These are phyloP conservation scores for Druon quercuslanigerum DNA, from an alignment of 1,140 invertebrate genomes.

Conservation along the genomic window DNA sequence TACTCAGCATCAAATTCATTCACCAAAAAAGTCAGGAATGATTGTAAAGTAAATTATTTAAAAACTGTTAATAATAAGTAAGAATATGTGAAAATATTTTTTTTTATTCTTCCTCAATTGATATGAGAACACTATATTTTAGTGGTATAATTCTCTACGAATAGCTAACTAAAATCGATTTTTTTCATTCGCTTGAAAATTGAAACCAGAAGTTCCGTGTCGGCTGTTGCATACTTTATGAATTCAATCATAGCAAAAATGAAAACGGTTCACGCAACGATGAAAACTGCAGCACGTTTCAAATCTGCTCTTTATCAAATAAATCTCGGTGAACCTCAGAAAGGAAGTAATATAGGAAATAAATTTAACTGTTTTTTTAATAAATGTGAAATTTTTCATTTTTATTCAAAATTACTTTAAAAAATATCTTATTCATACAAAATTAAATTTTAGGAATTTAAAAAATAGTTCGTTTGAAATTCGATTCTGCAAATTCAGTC, in stretches of 20 bases:
- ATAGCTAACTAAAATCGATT: conserved; percentile 7
- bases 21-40: no score
- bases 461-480: no score
- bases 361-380: background rate
- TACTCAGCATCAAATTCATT: no score
- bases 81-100: background rate
- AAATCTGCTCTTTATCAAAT: conserved; percentile 20
- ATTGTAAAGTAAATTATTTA: no score
- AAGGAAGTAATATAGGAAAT: background rate
- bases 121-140: background rate
- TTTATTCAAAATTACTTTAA: background rate
- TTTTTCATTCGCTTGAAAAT: conserved; percentile 11
- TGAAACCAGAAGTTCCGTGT: conserved; percentile 29
- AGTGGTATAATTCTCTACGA: conserved; percentile 10
- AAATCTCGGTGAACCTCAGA: background rate
- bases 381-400: background rate
- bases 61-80: no score
- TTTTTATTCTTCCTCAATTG: background rate
- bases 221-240: conserved; percentile 30
- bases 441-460: no score
- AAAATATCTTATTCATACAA: no score
- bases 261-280: conserved; percentile 20
- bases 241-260: conserved; percentile 28
- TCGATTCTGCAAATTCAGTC: no score
- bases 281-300: conserved; percentile 27